Base-by-base conservation (phyloP, 2,888 invertebrate genomes). In the Trissonchulus latispiculum region DNA sequence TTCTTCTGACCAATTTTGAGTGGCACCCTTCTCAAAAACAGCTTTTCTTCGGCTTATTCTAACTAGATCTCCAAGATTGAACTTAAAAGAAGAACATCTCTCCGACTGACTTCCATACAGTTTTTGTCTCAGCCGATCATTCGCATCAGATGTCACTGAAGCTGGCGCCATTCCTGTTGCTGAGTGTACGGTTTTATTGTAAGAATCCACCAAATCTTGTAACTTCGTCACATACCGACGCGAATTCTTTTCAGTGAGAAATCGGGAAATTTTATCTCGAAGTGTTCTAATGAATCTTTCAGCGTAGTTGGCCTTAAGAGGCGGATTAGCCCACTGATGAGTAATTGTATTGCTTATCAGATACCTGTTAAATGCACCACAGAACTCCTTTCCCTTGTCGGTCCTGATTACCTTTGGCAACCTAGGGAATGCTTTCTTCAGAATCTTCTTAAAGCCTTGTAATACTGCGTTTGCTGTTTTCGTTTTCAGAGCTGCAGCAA, bases 1-100 rank as follows among this genome's bases (percentile, higher is more conserved):
- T 64, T 64, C 66, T 18, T n/a, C n/a, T 32, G 66, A 32, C 66
- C 66, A 64, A 59, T 59, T 59, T 59, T 59, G 59, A 59, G 28
- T 23, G 28, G 28, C 23, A 59, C 59, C 28, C 59, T 59, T 59
- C 28, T 59, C 59, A 23, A 59, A 59, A n/a, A n/a, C n/a, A n/a
- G n/a, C n/a, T n/a, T n/a, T n/a, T n/a, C n/a, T n/a, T n/a, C n/a
- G n/a, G n/a, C n/a, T n/a, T n/a, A n/a, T n/a, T n/a, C n/a, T n/a
- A n/a, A n/a, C n/a, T n/a, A n/a, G n/a, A n/a, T n/a, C n/a, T n/a
- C n/a, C n/a, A n/a, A n/a, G n/a, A n/a, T n/a, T n/a, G n/a, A n/a
- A n/a, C n/a, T n/a, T n/a, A n/a, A n/a, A n/a, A n/a, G n/a, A n/a
- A n/a, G n/a, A n/a, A n/a, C n/a, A n/a, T n/a, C n/a, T n/a, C n/a